Percentiles rank a stretch among this genome's conserved stretches.
Conservation (phyloP, 1,140 invertebrate genomes). For the Nebria ingens region DNA sequence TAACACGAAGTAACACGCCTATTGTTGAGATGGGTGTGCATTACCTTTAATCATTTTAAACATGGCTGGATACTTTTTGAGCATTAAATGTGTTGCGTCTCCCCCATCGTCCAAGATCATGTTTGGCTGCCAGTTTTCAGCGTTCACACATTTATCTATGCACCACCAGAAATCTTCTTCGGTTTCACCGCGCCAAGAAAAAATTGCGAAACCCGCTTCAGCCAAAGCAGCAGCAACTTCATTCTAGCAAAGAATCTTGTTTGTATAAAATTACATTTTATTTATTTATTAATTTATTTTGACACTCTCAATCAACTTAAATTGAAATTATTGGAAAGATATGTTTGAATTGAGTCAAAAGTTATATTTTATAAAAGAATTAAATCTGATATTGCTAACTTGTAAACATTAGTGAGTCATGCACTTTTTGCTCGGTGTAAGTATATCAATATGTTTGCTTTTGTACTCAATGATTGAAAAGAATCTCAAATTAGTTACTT, state of each 20-base stretch:
- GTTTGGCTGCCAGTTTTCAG: constrained; percentile 94
- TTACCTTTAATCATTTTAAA: constrained; percentile 93
- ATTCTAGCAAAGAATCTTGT: constrained; percentile 50
- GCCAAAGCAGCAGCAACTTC: constrained; percentile 95
- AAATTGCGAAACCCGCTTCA: constrained; percentile 79
- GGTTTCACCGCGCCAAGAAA: constrained; percentile 91
- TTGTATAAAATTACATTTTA: too few species aligned
- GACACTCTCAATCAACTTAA: too few species aligned
- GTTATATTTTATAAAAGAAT: too few species aligned
- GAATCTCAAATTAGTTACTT: too few species aligned
- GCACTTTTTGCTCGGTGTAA: too few species aligned
- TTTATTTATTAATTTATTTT: too few species aligned
- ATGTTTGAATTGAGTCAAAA: too few species aligned
- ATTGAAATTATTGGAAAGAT: too few species aligned
- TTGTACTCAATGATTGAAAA: too few species aligned
- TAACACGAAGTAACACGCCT: background rate
- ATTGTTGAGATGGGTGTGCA: constrained; percentile 39
- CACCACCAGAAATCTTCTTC: constrained; percentile 99
- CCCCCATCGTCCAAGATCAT: constrained; percentile 98
- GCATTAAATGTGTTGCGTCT: constrained; percentile 92
- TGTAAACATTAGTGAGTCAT: too few species aligned
- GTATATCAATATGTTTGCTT: too few species aligned
- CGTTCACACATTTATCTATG: constrained; percentile 87
- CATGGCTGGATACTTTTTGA: constrained; percentile 91
- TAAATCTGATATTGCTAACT: too few species aligned